Evolutionary conservation across 2,797 vertebrate species (phyloP).

Genomic region (Pogoniulus pusillus): DNA sequence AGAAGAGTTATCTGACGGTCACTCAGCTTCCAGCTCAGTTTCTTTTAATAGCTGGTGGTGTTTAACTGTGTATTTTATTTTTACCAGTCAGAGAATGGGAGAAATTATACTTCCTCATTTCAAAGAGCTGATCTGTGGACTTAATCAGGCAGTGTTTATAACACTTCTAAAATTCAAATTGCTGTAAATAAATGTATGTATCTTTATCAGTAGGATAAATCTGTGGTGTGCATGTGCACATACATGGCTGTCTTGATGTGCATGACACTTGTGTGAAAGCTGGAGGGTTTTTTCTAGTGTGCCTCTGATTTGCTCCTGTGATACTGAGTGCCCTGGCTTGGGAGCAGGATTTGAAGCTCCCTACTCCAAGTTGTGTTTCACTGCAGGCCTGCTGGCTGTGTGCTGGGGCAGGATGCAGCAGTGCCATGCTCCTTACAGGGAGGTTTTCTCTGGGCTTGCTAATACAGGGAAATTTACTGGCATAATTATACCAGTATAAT

Average conservation of each 20-base stretch:
- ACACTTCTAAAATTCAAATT: constrained; percentile 9
- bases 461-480: constrained; percentile 69
- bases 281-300: neutral
- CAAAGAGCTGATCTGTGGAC: neutral
- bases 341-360: neutral
- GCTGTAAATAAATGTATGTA: neutral
- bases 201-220: neutral
- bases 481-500: constrained; percentile 70
- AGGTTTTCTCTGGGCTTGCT: constrained; percentile 48
- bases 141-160: constrained; percentile 49
- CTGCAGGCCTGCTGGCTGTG: neutral
- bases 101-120: constrained; percentile 29
- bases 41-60: constrained; percentile 39
- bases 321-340: neutral
- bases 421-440: neutral
- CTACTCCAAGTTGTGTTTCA: neutral
- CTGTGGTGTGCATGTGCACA: neutral
- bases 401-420: neutral
- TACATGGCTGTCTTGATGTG: neutral
- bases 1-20: constrained; percentile 30
- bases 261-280: neutral
- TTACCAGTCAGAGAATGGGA: constrained; percentile 1
- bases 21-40: neutral
- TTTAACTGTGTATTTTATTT: constrained; percentile 38
- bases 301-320: neutral